These are phyloP conservation scores for Globodera ellingtonae DNA, from an alignment of 1,140 invertebrate species.

Conservation along the genomic window DNA sequence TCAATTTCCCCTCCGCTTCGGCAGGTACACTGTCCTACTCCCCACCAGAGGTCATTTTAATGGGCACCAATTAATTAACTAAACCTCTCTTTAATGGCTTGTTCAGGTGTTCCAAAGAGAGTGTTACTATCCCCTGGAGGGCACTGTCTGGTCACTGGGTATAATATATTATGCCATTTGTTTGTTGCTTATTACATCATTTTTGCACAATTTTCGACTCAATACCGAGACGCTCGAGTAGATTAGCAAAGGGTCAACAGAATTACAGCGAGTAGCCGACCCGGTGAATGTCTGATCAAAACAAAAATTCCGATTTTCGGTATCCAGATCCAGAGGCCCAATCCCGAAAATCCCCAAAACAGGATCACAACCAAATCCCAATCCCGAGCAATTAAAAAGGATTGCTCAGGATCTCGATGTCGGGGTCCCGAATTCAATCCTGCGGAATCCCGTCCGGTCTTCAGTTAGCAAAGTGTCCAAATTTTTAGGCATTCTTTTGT, in stretches of 20 bases:
- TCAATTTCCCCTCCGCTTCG: neutral
- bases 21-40: conserved; percentile 14
- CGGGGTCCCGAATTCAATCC: too few relatives aligned
- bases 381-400: too few relatives aligned
- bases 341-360: too few relatives aligned
- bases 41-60: conserved; percentile 6
- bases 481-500: conserved; percentile 14
- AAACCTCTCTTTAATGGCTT: neutral
- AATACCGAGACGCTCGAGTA: too few relatives aligned
- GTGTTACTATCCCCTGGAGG: conserved; percentile 15
- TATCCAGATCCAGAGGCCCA: too few relatives aligned
- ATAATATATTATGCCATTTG: neutral
- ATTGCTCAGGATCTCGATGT: too few relatives aligned
- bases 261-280: too few relatives aligned
- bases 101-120: conserved; percentile 11
- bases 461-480: too few relatives aligned
- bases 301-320: too few relatives aligned
- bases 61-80: neutral
- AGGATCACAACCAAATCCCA: too few relatives aligned
- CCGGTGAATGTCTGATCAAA: too few relatives aligned
- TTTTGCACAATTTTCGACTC: neutral
- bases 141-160: conserved; percentile 26
- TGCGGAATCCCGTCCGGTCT: neutral
- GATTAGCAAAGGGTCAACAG: too few relatives aligned
- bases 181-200: neutral